These are phyloP conservation scores for Halcyon badia DNA, from an alignment of 2,797 vertebrate genomes.

Conservation along the genomic window DNA sequence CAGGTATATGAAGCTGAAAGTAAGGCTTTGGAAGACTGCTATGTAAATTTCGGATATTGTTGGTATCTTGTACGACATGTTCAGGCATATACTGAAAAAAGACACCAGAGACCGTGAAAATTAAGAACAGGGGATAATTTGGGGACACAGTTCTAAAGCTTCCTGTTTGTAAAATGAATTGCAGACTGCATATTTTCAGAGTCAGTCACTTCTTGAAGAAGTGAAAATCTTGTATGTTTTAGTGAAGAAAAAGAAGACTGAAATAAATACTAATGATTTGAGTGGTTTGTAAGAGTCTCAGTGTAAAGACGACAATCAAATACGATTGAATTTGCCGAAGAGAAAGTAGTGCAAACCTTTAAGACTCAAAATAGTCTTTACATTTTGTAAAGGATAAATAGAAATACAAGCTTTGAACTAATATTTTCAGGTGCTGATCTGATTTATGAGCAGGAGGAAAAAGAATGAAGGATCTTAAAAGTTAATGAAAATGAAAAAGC, in stretches of 20 bases:
- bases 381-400: no score
- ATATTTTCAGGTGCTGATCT: neutral
- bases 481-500: neutral
- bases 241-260: neutral
- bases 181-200: neutral
- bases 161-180: neutral
- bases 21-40: neutral
- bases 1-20: neutral
- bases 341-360: neutral
- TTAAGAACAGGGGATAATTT: neutral
- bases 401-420: neutral
- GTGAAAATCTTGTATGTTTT: neutral
- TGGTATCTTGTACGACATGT: neutral
- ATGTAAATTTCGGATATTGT: neutral
- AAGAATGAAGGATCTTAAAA: neutral
- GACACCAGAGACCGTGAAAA: neutral
- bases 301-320: neutral
- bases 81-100: neutral
- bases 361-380: no score
- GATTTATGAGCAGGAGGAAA: neutral
- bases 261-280: neutral
- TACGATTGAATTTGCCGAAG: neutral
- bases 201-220: neutral
- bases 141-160: neutral
- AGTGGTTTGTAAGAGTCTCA: neutral